Percentiles rank a stretch among this genome's conserved stretches.
Evolutionary conservation across 2,113 vertebrate species (phyloP).

Genomic region (Callaeas wilsoni): DNA sequence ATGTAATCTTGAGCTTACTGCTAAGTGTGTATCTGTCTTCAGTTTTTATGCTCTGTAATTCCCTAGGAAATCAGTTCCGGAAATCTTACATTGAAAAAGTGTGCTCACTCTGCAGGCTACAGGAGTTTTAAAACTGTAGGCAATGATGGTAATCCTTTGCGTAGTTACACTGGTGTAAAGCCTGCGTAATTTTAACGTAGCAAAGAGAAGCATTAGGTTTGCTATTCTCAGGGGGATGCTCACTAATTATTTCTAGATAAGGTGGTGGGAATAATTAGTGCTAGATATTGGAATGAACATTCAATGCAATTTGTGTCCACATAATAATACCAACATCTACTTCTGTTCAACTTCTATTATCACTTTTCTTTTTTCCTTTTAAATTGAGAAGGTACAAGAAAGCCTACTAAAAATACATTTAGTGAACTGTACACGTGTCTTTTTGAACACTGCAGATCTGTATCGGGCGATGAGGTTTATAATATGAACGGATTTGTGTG

Average conservation of each 20-base stretch:
- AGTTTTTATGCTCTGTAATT: constrained; percentile 27
- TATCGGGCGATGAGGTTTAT: background rate
- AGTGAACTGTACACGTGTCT: background rate
- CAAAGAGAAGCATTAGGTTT: background rate
- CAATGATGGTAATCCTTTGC: background rate
- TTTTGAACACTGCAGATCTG: background rate
- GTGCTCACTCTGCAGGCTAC: background rate
- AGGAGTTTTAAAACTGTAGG: constrained; percentile 26
- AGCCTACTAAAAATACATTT: background rate
- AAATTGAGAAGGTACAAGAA: background rate
- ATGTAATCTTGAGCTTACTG: background rate
- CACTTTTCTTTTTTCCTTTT: background rate
- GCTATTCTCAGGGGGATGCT: background rate
- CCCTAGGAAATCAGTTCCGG: background rate
- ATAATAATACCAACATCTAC: background rate
- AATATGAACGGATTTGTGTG: background rate
- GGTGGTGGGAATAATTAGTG: background rate
- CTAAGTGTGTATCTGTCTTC: constrained; percentile 6
- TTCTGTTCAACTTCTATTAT: background rate
- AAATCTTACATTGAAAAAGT: background rate
- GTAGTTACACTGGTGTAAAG: constrained; percentile 18
- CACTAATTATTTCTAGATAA: constrained; percentile 44
- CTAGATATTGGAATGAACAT: background rate
- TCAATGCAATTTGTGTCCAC: background rate
- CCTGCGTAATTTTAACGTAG: background rate